Evolutionary conservation across 1,140 invertebrate species (phyloP).

Genomic region (Bombus consobrinus): DNA sequence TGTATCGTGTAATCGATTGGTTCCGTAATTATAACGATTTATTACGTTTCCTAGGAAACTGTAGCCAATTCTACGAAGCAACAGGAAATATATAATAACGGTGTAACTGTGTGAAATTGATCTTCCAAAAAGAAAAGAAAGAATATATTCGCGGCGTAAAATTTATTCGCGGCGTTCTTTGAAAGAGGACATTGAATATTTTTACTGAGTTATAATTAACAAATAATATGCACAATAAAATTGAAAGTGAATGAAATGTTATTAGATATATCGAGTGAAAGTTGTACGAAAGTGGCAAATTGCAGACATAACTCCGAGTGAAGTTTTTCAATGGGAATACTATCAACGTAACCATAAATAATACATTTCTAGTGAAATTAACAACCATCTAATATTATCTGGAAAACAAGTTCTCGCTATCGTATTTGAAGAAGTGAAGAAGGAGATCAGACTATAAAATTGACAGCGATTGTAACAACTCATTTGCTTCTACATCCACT

Average conservation of each 20-base stretch:
- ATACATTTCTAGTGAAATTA: neutral
- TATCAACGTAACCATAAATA: neutral
- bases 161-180: neutral
- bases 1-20: neutral
- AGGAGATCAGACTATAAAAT: neutral
- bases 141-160: neutral
- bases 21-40: slow-evolving; percentile 18
- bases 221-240: neutral
- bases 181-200: neutral
- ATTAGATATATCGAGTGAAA: neutral
- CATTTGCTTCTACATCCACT: no score
- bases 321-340: neutral
- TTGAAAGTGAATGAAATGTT: neutral
- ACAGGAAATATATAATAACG: neutral
- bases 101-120: neutral
- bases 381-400: neutral
- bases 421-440: neutral
- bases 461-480: no score
- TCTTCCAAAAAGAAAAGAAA: neutral
- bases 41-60: neutral
- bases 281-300: neutral
- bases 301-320: neutral
- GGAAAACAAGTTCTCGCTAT: neutral
- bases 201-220: neutral
- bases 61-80: neutral